phyloP scores from a whole-genome alignment of 2,888 invertebrate species.

The Camptogramma bilineatum region DNA sequence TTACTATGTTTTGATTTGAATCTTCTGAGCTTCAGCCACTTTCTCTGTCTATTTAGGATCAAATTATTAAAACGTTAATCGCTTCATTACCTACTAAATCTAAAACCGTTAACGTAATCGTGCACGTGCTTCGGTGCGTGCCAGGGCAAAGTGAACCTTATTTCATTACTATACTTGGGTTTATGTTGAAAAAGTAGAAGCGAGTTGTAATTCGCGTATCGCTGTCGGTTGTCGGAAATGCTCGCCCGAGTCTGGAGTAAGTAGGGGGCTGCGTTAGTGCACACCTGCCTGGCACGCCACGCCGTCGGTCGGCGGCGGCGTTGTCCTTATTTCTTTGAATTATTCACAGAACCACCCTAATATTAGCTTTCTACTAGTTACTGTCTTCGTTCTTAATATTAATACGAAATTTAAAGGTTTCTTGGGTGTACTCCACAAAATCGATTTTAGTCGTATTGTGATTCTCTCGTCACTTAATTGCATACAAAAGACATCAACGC shows the following conservation, averaged over 20 bases:
- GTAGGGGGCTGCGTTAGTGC: conserved; percentile 60
- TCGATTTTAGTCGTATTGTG: too few relatives aligned
- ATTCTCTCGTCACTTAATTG: too few relatives aligned
- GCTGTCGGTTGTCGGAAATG: conserved; percentile 62
- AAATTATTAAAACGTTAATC: conserved; percentile 51
- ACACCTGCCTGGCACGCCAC: conserved; percentile 71
- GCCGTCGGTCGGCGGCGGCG: conserved; percentile 46
- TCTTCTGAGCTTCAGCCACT: conserved; percentile 22
- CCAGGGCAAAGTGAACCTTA: conserved; percentile 49
- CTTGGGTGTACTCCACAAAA: not conserved
- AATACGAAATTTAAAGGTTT: not conserved
- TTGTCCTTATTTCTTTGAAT: conserved; percentile 15
- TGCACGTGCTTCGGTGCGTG: conserved; percentile 54
- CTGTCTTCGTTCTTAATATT: not conserved
- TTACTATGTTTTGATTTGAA: conserved; percentile 33
- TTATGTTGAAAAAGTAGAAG: conserved; percentile 31
- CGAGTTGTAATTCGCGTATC: conserved; percentile 56
- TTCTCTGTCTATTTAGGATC: conserved; percentile 43
- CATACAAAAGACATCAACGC: conserved; percentile 21
- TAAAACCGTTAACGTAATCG: conserved; percentile 63
- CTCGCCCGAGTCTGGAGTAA: conserved; percentile 48
- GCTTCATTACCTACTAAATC: conserved; percentile 61
- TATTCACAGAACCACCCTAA: not conserved
- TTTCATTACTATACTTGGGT: conserved; percentile 23
- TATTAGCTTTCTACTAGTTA: not conserved